Conservation (phyloP, 64 coral and sea anemone species). For the Actinia equina region DNA sequence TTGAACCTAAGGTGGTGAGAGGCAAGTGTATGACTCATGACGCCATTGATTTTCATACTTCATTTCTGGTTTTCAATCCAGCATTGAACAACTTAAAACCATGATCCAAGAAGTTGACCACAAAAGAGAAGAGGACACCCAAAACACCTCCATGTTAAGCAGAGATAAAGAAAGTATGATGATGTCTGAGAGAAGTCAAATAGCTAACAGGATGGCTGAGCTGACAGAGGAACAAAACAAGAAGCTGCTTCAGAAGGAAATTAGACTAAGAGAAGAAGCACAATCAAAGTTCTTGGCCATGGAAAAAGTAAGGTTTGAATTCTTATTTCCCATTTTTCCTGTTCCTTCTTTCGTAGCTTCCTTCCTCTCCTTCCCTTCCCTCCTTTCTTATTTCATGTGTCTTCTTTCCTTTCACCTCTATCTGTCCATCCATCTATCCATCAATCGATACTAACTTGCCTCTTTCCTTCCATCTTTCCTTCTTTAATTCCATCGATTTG, state of each 20-base stretch:
- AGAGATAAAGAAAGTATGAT: conserved; percentile 78
- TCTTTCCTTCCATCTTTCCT: too few species aligned
- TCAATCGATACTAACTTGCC: too few species aligned
- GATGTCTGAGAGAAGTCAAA: conserved; percentile 67
- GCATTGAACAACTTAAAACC: conserved; percentile 71
- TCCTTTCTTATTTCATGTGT: too few species aligned
- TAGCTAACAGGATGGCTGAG: conserved; percentile 88
- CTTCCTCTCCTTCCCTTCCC: too few species aligned
- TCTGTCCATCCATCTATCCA: too few species aligned
- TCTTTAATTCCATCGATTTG: background rate
- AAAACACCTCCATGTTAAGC: conserved; percentile 58
- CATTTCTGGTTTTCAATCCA: conserved; percentile 17
- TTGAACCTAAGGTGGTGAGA: too few species aligned
- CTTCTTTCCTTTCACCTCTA: too few species aligned
- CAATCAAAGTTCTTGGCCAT: conserved; percentile 83
- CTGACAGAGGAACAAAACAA: conserved; percentile 93
- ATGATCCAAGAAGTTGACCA: conserved; percentile 64
- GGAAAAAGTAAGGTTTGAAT: conserved; percentile 4
- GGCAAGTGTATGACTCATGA: too few species aligned
- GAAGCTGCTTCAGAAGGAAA: conserved; percentile 90
- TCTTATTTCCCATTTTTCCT: background rate
- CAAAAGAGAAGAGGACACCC: conserved; percentile 71
- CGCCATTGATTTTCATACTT: background rate
- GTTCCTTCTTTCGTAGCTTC: background rate
- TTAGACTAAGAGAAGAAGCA: conserved; percentile 86